phyloP scores from a whole-genome alignment of 2,113 vertebrate species.

The Xiphophorus couchianus region DNA sequence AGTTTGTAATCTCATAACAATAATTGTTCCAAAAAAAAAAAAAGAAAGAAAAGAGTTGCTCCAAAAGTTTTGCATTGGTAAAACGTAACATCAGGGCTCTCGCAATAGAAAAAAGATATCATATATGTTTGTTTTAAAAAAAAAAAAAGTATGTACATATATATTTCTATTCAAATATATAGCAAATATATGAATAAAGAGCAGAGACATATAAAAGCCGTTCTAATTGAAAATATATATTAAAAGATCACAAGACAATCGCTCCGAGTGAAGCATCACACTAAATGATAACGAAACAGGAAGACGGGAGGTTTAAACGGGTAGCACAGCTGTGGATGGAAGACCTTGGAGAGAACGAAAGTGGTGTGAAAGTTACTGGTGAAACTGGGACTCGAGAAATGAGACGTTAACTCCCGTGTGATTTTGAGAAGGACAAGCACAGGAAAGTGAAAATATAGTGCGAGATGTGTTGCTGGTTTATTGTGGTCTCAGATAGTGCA shows the following conservation, averaged over 20 bases:
- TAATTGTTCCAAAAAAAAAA: constrained; percentile 66
- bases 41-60: constrained; percentile 59
- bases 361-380: constrained; percentile 45
- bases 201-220: constrained; percentile 81
- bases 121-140: constrained; percentile 83
- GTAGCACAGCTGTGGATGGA: constrained; percentile 64
- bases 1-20: constrained; percentile 72
- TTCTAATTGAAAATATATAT: constrained; percentile 82
- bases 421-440: constrained; percentile 70
- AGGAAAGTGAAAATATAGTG: constrained; percentile 66
- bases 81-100: constrained; percentile 83
- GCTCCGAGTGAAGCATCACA: constrained; percentile 72
- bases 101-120: constrained; percentile 80
- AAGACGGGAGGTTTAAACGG: constrained; percentile 60
- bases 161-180: constrained; percentile 87
- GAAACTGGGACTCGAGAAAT: constrained; percentile 48
- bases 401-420: constrained; percentile 51
- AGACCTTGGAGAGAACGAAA: constrained; percentile 41
- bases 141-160: constrained; percentile 78
- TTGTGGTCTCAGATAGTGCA: constrained; percentile 65
- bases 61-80: constrained; percentile 75
- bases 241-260: constrained; percentile 85
- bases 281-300: constrained; percentile 44
- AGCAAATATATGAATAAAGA: constrained; percentile 82
- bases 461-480: constrained; percentile 70